These are phyloP conservation scores for Pyxicephalus adspersus DNA, from an alignment of 2,113 vertebrate species.

Conservation along the genomic window DNA sequence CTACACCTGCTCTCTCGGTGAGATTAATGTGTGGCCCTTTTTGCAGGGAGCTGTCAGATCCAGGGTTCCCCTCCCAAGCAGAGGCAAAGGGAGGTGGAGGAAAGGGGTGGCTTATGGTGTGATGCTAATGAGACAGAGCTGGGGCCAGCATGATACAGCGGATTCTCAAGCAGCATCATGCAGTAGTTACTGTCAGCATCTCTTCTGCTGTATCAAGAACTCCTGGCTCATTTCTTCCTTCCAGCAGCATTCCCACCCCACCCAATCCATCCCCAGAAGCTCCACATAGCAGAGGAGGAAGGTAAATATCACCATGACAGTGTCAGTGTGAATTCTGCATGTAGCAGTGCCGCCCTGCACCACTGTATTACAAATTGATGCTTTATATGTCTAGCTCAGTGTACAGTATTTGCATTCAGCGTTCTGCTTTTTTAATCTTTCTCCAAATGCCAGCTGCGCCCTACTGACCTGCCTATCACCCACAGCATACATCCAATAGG, in stretches of 20 bases:
- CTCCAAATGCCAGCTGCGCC: not conserved
- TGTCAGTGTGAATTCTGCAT: not conserved
- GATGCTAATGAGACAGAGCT: conserved; percentile 50
- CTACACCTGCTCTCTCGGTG: not conserved
- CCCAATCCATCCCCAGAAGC: conserved; percentile 24
- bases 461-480: not conserved
- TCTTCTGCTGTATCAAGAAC: conserved; percentile 43
- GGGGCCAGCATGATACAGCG: conserved; percentile 52
- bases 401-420: not conserved
- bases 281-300: conserved; percentile 7
- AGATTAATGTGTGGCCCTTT: not conserved
- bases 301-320: conserved; percentile 33
- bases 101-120: conserved; percentile 35
- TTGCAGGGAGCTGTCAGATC: conserved; percentile 4
- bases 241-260: conserved; percentile 25
- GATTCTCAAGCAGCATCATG: conserved; percentile 43
- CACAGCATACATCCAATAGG: not conserved
- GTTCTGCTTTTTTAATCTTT: not conserved
- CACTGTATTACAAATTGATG: not conserved
- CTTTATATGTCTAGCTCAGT: not conserved
- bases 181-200: conserved; percentile 43
- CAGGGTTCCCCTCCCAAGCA: conserved; percentile 23
- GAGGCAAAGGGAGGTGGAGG: conserved; percentile 36
- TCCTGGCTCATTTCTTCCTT: conserved; percentile 14
- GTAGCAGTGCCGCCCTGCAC: not conserved